Conservation (phyloP, 2,113 vertebrate genomes). For the Syngnathus floridae region DNA sequence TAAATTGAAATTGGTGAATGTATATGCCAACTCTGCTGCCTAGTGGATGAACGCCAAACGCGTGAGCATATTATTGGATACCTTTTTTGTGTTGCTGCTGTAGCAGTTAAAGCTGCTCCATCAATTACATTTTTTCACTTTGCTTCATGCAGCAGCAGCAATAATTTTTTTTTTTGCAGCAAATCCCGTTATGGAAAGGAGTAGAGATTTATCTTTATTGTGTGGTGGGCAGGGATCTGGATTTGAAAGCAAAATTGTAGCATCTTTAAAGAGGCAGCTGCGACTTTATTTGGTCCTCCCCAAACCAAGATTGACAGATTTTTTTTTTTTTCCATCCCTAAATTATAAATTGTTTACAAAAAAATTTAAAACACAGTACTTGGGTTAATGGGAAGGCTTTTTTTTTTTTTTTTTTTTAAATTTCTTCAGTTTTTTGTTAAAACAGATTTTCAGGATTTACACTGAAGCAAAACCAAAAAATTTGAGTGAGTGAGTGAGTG, state of each 20-base stretch:
- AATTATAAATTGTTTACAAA: not conserved
- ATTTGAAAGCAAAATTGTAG: constrained; percentile 65
- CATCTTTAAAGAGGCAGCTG: constrained; percentile 71
- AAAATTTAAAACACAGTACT: not conserved
- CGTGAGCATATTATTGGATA: not conserved
- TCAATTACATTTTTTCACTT: not conserved
- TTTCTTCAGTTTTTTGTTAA: constrained; percentile 20
- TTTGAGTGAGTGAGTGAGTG: not conserved
- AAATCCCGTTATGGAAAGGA: not conserved
- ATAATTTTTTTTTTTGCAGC: not conserved
- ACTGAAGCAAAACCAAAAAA: constrained; percentile 68
- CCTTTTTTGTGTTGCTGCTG: constrained; percentile 21
- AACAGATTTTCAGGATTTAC: constrained; percentile 61
- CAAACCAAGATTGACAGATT: constrained; percentile 31
- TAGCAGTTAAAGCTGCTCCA: constrained; percentile 7
- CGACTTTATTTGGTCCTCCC: constrained; percentile 26
- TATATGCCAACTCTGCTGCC: constrained; percentile 6
- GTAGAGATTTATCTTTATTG: not conserved
- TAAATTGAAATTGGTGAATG: constrained; percentile 42
- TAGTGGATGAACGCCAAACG: not conserved
- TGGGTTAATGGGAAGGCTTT: constrained; percentile 38
- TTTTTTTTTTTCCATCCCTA: not conserved
- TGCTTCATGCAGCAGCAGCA: constrained; percentile 4
- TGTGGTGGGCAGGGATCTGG: constrained; percentile 18
- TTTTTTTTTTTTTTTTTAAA: constrained; percentile 1